These are phyloP conservation scores for Brachycybe producta DNA, from an alignment of 2,888 invertebrate genomes.

Conservation along the genomic window DNA sequence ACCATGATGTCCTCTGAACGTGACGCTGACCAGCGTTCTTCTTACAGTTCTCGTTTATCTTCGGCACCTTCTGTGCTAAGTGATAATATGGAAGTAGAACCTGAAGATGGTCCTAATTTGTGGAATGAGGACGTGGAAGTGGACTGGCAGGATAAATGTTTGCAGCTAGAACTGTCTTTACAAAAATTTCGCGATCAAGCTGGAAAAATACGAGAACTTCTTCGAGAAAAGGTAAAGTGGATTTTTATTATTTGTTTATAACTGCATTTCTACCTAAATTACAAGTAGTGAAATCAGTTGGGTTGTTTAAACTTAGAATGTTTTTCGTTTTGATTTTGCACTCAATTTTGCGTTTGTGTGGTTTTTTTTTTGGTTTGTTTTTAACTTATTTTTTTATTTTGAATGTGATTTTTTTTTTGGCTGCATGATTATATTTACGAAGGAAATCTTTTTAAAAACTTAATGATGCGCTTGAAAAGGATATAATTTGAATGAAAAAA, in stretches of 20 bases:
- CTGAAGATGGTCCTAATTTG: constrained; percentile 14
- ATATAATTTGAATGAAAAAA: too few species aligned
- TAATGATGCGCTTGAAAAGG: too few species aligned
- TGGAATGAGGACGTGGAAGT: constrained; percentile 30
- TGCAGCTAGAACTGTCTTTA: constrained; percentile 70
- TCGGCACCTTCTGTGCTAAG: constrained; percentile 19
- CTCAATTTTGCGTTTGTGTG: not conserved
- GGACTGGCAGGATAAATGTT: constrained; percentile 80
- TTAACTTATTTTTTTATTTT: not conserved
- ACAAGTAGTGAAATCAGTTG: constrained; percentile 2
- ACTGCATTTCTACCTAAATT: too few species aligned
- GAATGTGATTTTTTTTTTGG: too few species aligned
- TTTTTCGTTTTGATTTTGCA: not conserved
- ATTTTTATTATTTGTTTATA: too few species aligned
- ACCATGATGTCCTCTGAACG: constrained; percentile 17
- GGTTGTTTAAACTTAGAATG: not conserved
- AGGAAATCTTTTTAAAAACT: too few species aligned
- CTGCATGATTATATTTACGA: too few species aligned
- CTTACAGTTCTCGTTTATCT: constrained; percentile 19
- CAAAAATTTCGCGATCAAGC: constrained; percentile 77
- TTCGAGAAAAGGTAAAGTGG: constrained; percentile 81
- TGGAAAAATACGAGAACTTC: constrained; percentile 70
- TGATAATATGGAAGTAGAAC: constrained; percentile 20
- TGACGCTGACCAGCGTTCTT: constrained; percentile 20
- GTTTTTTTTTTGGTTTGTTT: not conserved